Evolutionary conservation across 2,113 vertebrate genomes (phyloP).

Genomic region (Lagopus muta): DNA sequence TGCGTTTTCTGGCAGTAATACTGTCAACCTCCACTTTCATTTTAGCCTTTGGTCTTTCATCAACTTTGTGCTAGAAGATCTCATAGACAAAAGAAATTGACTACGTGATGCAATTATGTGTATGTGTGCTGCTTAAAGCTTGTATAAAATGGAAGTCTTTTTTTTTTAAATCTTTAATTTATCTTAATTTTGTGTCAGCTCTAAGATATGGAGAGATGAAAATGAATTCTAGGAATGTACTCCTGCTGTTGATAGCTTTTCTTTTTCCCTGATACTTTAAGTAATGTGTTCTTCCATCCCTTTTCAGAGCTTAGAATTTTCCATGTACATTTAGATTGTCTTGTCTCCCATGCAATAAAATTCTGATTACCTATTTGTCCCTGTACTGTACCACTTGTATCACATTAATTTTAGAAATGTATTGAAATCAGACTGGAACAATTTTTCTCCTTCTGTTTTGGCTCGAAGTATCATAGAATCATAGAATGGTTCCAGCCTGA

Average conservation of each 20-base stretch:
- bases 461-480: no score
- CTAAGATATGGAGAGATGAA: neutral
- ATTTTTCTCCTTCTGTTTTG: neutral
- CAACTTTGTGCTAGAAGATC: neutral
- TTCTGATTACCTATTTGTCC: neutral
- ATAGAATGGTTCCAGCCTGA: no score
- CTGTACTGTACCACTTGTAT: neutral
- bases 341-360: neutral
- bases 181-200: neutral
- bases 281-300: accelerated
- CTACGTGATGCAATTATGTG: neutral
- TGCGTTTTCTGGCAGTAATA: neutral
- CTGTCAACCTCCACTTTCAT: neutral
- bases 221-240: neutral
- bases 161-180: neutral
- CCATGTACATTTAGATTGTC: neutral
- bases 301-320: neutral
- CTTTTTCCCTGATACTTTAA: neutral
- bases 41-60: neutral
- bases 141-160: neutral
- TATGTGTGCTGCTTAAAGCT: neutral
- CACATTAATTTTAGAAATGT: neutral
- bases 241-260: neutral
- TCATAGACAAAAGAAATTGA: neutral
- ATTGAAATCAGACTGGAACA: neutral